These are phyloP conservation scores for Plectropomus leopardus DNA, from an alignment of 2,113 vertebrate genomes.

Conservation along the genomic window DNA sequence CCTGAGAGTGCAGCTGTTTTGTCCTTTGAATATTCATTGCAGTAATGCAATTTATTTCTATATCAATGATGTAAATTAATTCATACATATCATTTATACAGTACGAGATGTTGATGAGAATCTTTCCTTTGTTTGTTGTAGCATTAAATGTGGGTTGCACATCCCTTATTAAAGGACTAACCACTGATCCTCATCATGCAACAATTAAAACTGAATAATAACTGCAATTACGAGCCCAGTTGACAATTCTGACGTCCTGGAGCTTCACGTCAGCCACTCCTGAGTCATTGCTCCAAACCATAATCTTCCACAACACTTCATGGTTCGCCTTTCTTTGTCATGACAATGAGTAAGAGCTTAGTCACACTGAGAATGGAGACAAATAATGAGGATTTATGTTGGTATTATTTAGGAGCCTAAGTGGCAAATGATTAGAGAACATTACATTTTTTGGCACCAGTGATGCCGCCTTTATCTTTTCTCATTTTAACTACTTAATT, in stretches of 20 bases:
- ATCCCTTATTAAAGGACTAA: conserved; percentile 64
- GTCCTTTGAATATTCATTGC: not conserved
- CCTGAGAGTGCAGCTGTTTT: conserved; percentile 21
- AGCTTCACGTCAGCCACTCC: conserved; percentile 74
- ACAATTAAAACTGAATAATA: conserved; percentile 83
- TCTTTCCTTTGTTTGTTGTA: conserved; percentile 44
- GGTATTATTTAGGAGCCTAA: conserved; percentile 47
- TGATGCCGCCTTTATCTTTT: conserved; percentile 2
- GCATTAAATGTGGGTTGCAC: conserved; percentile 66
- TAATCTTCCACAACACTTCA: conserved; percentile 81
- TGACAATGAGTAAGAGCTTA: conserved; percentile 62
- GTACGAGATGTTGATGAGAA: conserved; percentile 19
- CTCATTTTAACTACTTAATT: not conserved
- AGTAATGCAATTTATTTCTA: not conserved
- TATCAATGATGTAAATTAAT: not conserved
- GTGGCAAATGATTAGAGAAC: conserved; percentile 28
- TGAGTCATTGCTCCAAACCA: conserved; percentile 78
- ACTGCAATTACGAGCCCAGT: conserved; percentile 80
- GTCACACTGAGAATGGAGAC: conserved; percentile 46
- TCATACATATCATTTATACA: not conserved
- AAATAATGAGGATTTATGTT: conserved; percentile 47
- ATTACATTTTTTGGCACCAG: conserved; percentile 9
- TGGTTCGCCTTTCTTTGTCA: conserved; percentile 51
- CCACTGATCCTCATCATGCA: conserved; percentile 76
- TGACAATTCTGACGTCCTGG: conserved; percentile 74